Evolutionary conservation across 53 echinoderm and acorn worm species (phyloP).

Genomic region (Pentamera pediparva): DNA sequence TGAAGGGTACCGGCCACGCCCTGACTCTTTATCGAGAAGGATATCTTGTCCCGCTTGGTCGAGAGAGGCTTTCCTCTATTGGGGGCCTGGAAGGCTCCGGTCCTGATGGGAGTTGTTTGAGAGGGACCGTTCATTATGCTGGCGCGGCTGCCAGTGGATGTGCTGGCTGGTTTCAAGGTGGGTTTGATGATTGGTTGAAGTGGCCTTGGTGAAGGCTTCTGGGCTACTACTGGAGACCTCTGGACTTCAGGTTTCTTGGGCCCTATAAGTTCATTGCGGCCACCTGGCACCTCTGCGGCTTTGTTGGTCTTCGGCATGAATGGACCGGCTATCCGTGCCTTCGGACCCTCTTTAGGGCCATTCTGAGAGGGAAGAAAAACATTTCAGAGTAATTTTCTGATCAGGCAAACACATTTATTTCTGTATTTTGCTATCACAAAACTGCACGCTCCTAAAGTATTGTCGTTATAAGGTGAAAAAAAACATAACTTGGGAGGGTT

Average conservation of each 20-base stretch:
- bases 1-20: conserved; percentile 43
- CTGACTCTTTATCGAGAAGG: conserved; percentile 52
- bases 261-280: not conserved
- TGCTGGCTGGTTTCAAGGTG: conserved; percentile 26
- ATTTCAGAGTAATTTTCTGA: not conserved
- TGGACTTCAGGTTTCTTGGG: not conserved
- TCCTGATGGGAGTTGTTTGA: conserved; percentile 1
- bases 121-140: not conserved
- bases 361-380: not conserved
- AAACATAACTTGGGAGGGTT: no score
- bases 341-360: conserved; percentile 18
- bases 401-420: no score
- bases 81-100: conserved; percentile 17
- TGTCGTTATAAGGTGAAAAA: no score
- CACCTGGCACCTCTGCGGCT: not conserved
- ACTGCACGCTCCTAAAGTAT: no score
- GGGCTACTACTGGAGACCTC: not conserved
- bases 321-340: conserved; percentile 4
- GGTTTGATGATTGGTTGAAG: conserved; percentile 45
- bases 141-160: not conserved
- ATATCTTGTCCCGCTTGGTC: conserved; percentile 52
- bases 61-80: conserved; percentile 43
- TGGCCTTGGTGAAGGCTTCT: conserved; percentile 60
- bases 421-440: no score
- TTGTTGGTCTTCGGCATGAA: not conserved